phyloP scores from a whole-genome alignment of 2,113 vertebrate species.

The Bos javanicus region DNA sequence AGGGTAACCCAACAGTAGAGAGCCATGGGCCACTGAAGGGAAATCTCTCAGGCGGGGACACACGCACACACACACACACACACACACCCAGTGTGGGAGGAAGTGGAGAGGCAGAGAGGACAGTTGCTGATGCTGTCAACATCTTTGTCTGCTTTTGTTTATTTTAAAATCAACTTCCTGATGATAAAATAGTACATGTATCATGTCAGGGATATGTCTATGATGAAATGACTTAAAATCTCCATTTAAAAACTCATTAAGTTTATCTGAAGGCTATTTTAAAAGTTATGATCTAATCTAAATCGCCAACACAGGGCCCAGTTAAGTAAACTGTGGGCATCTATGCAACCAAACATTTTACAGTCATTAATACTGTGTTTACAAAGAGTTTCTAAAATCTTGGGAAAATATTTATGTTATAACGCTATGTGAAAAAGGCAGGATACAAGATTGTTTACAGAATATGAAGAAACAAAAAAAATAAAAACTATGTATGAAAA shows the following conservation, averaged over 20 bases:
- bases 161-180: constrained; percentile 36
- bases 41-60: neutral
- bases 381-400: constrained; percentile 36
- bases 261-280: constrained; percentile 29
- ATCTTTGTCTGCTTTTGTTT: constrained; percentile 8
- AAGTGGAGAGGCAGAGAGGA: neutral
- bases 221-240: constrained; percentile 26
- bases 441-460: neutral
- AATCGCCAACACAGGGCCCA: neutral
- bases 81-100: rapidly evolving
- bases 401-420: constrained; percentile 44
- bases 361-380: constrained; percentile 25
- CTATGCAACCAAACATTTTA: constrained; percentile 13
- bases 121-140: neutral
- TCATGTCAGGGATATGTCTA: neutral
- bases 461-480: neutral
- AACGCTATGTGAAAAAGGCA: constrained; percentile 35
- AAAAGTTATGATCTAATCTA: constrained; percentile 12
- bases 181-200: constrained; percentile 8
- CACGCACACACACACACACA: neutral
- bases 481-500: neutral
- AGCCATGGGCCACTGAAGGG: neutral
- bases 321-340: constrained; percentile 23
- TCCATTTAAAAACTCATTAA: neutral
- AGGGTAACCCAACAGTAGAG: neutral